These are phyloP conservation scores for Sebastes baramenuke DNA, from an alignment of 2,797 vertebrate genomes.

Conservation along the genomic window DNA sequence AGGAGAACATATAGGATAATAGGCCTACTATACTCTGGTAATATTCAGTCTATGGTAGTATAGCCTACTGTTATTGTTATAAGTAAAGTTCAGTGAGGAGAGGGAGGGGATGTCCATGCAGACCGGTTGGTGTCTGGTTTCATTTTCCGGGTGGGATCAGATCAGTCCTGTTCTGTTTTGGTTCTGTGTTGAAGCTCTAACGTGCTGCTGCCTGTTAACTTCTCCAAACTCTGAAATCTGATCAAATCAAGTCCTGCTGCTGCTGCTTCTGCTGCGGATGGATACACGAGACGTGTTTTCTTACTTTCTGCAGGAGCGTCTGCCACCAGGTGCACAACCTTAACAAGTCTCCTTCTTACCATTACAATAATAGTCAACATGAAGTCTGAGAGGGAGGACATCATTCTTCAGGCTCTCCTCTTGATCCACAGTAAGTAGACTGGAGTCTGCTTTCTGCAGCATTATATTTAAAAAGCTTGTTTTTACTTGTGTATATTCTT, in stretches of 20 bases:
- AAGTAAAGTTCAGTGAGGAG: not conserved
- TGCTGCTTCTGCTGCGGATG: constrained; percentile 16
- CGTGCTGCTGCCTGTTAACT: constrained; percentile 2
- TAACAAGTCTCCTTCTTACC: not conserved
- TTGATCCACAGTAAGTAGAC: constrained; percentile 75
- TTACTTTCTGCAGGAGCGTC: not conserved
- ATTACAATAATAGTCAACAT: constrained; percentile 8
- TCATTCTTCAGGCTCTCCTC: constrained; percentile 58
- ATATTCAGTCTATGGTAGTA: not conserved
- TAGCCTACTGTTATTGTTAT: not conserved
- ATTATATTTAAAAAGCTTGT: not conserved
- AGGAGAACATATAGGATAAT: not conserved
- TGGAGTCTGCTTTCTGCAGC: not conserved
- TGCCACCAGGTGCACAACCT: constrained; percentile 9
- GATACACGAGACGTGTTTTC: not conserved
- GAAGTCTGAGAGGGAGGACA: constrained; percentile 35
- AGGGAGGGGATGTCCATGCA: constrained; percentile 13
- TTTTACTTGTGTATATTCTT: no score
- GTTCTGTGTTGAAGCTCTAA: constrained; percentile 33
- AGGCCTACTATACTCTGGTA: not conserved
- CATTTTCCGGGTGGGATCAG: constrained; percentile 57
- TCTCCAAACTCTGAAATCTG: not conserved
- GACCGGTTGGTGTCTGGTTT: constrained; percentile 61
- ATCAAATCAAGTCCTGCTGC: constrained; percentile 24
- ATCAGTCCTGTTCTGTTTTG: constrained; percentile 48